Conservation (phyloP, 2,888 invertebrate genomes). For the Germaria angustata region DNA sequence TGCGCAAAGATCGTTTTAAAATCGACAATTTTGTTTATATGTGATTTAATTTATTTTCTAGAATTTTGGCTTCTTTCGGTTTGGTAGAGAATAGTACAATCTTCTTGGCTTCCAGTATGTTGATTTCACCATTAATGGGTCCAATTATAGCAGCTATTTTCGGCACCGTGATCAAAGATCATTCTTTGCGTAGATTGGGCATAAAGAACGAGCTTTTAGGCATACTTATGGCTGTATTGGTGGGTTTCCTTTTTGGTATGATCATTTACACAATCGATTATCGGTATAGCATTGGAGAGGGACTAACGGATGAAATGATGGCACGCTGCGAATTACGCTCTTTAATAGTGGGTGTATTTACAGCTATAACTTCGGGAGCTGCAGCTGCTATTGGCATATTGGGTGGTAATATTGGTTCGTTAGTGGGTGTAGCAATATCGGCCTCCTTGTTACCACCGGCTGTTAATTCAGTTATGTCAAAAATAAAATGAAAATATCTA, state of each 20-base stretch:
- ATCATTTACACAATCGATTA: constrained; percentile 82
- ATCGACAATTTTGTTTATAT: background rate
- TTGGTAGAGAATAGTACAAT: constrained; percentile 88
- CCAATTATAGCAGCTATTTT: constrained; percentile 89
- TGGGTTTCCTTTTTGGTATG: constrained; percentile 86
- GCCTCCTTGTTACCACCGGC: constrained; percentile 90
- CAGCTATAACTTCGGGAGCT: constrained; percentile 89
- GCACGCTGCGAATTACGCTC: constrained; percentile 84
- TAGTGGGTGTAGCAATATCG: constrained; percentile 91
- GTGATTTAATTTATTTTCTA: constrained; percentile 70
- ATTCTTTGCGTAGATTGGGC: constrained; percentile 83
- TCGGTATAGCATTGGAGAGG: constrained; percentile 82
- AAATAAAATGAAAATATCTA: background rate
- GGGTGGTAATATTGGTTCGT: constrained; percentile 88
- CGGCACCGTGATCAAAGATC: constrained; percentile 86
- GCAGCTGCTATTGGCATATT: constrained; percentile 88
- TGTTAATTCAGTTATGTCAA: constrained; percentile 85
- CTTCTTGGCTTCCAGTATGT: constrained; percentile 88
- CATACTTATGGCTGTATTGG: constrained; percentile 83
- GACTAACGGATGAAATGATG: constrained; percentile 85
- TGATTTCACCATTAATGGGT: constrained; percentile 90
- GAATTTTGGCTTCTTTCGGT: constrained; percentile 86
- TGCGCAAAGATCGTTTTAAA: too few species aligned
- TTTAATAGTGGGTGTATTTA: constrained; percentile 85
- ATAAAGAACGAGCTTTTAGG: constrained; percentile 85